Evolutionary conservation across 2,888 invertebrate species (phyloP).

Genomic region (Drosophila suboccidentalis): DNA sequence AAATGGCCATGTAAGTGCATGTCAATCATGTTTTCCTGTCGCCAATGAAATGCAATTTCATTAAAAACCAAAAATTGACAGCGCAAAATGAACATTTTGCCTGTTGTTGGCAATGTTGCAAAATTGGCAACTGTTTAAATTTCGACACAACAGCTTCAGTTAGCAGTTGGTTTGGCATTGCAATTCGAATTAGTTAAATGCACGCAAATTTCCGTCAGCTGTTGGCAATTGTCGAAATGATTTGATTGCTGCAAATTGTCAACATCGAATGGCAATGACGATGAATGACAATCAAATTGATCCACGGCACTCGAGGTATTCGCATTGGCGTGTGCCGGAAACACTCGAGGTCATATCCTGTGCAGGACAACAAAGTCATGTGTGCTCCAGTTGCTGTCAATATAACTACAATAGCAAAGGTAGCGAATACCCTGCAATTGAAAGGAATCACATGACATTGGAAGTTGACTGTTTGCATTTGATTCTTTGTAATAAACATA

Average conservation of each 20-base stretch:
- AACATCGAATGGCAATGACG: slow-evolving; percentile 16
- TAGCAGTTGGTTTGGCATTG: slow-evolving; percentile 8
- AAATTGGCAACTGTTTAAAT: slow-evolving; percentile 24
- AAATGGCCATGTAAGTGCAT: slow-evolving; percentile 56
- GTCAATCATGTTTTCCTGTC: slow-evolving; percentile 59
- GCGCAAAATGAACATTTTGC: neutral
- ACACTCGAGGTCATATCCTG: slow-evolving; percentile 27
- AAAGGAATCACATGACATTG: neutral
- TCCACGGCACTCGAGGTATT: slow-evolving; percentile 26
- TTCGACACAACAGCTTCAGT: slow-evolving; percentile 3
- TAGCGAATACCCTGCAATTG: slow-evolving; percentile 1
- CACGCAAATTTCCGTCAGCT: slow-evolving; percentile 41
- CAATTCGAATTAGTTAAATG: slow-evolving; percentile 43
- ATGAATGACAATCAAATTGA: slow-evolving; percentile 44
- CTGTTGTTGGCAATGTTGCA: neutral
- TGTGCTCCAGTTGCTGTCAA: slow-evolving; percentile 2
- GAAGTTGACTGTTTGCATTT: too few species aligned
- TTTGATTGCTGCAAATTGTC: slow-evolving; percentile 60
- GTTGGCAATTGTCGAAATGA: slow-evolving; percentile 35
- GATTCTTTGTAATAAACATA: too few species aligned
- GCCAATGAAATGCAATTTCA: slow-evolving; percentile 64
- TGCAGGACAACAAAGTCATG: slow-evolving; percentile 9
- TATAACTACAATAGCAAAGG: neutral
- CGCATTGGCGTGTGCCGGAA: slow-evolving; percentile 37
- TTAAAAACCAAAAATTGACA: slow-evolving; percentile 36